Evolutionary conservation across 2,797 vertebrate genomes (phyloP).

Genomic region (Peromyscus attwateri): DNA sequence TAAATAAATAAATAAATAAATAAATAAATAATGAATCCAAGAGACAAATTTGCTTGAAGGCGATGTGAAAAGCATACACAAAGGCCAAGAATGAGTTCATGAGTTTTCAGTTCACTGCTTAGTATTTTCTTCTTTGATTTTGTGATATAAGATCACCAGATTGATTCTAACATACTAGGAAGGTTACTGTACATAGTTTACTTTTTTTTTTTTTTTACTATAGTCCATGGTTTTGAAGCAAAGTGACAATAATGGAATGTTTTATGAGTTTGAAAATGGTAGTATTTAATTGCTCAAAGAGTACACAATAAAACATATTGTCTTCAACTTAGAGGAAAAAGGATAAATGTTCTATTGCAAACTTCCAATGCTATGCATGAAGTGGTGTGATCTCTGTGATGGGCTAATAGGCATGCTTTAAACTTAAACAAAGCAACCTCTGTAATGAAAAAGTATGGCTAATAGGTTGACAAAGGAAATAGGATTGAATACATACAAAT

Average conservation of each 20-base stretch:
- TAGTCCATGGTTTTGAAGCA: slow-evolving; percentile 6
- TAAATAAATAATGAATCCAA: not conserved
- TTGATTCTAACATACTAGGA: not conserved
- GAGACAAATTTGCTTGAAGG: not conserved
- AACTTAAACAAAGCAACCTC: not conserved
- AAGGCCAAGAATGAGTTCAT: not conserved
- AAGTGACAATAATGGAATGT: not conserved
- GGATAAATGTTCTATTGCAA: not conserved
- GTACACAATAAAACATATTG: not conserved
- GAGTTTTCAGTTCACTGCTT: not conserved
- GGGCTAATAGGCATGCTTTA: not conserved
- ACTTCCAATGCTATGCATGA: not conserved
- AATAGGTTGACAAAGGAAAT: not conserved
- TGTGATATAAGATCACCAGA: not conserved
- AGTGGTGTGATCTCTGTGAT: not conserved
- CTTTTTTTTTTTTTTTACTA: not conserved
- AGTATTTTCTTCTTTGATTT: slow-evolving; percentile 1
- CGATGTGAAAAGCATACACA: not conserved
- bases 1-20: too few relatives aligned
- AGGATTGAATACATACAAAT: not conserved
- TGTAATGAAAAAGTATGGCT: not conserved
- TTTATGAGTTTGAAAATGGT: slow-evolving; percentile 19
- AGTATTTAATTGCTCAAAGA: not conserved
- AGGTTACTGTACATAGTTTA: not conserved
- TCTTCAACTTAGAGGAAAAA: not conserved